Evolutionary conservation across 1,140 invertebrate species (phyloP).

Genomic region (Penaeus vannamei): DNA sequence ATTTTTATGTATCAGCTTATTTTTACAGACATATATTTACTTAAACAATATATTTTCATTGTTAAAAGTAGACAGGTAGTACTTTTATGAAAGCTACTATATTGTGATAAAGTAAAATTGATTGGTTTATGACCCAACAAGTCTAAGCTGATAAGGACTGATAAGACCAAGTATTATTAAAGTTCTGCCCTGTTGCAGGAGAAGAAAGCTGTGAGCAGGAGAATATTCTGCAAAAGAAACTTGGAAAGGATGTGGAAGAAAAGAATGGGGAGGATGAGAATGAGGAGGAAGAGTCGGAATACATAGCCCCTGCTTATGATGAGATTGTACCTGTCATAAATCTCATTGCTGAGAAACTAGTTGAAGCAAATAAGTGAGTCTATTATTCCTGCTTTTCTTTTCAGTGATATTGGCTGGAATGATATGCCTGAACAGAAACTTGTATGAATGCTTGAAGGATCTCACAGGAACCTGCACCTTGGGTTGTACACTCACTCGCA

Average conservation of each 20-base stretch:
- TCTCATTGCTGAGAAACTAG: slow-evolving; percentile 87
- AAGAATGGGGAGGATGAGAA: neutral
- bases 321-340: slow-evolving; percentile 92
- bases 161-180: too few species aligned
- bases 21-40: too few species aligned
- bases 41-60: too few species aligned
- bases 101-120: neutral
- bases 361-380: slow-evolving; percentile 83
- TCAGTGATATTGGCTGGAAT: slow-evolving; percentile 26
- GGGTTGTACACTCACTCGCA: too few species aligned
- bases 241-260: neutral
- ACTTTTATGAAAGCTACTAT: too few species aligned
- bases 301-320: slow-evolving; percentile 74
- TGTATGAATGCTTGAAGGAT: too few species aligned
- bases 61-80: too few species aligned
- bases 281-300: slow-evolving; percentile 43
- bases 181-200: slow-evolving; percentile 2
- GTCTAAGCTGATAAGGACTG: too few species aligned
- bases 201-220: slow-evolving; percentile 60
- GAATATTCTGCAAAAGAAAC: slow-evolving; percentile 31
- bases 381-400: neutral
- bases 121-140: neutral
- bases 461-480: too few species aligned
- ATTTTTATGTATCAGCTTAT: too few species aligned
- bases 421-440: too few species aligned